Evolutionary conservation across 2,113 vertebrate species (phyloP).

Genomic region (Planiliza haematocheilus): DNA sequence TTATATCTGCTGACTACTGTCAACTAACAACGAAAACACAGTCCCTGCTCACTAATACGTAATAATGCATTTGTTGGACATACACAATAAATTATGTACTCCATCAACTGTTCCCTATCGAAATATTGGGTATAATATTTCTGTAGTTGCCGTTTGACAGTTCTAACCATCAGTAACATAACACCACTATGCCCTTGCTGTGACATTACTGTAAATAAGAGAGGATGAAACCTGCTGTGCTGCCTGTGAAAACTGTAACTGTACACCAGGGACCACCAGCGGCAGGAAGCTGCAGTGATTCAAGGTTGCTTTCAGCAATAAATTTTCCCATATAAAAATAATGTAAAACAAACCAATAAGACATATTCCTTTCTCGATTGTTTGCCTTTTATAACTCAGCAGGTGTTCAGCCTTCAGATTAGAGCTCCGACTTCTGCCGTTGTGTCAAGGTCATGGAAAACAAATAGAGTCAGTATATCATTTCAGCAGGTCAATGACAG

Average conservation of each 20-base stretch:
- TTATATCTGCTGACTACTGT: neutral
- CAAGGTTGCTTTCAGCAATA: neutral
- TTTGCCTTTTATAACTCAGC: neutral
- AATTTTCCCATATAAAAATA: neutral
- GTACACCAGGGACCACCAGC: slow-evolving; percentile 27
- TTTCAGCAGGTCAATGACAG: slow-evolving; percentile 25
- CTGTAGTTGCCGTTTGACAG: slow-evolving; percentile 9
- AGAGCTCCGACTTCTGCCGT: neutral
- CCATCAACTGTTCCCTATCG: neutral
- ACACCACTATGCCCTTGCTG: slow-evolving; percentile 46
- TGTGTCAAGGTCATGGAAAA: slow-evolving; percentile 26
- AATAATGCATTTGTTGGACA: neutral
- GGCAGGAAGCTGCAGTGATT: slow-evolving; percentile 6
- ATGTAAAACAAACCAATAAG: too few relatives aligned
- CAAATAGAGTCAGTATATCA: neutral
- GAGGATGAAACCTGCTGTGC: slow-evolving; percentile 29
- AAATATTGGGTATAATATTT: neutral
- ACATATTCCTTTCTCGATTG: neutral
- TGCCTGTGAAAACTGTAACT: slow-evolving; percentile 42
- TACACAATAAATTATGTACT: neutral
- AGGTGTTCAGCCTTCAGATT: neutral
- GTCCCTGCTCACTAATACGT: too few relatives aligned
- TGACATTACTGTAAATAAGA: slow-evolving; percentile 52
- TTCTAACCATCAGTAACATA: slow-evolving; percentile 18
- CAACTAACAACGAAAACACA: neutral